A percentile compares a stretch with the other conserved stretches of the same genome.
These are phyloP conservation scores for Rhingia campestris DNA, from an alignment of 2,888 invertebrate genomes.

Conservation along the genomic window DNA sequence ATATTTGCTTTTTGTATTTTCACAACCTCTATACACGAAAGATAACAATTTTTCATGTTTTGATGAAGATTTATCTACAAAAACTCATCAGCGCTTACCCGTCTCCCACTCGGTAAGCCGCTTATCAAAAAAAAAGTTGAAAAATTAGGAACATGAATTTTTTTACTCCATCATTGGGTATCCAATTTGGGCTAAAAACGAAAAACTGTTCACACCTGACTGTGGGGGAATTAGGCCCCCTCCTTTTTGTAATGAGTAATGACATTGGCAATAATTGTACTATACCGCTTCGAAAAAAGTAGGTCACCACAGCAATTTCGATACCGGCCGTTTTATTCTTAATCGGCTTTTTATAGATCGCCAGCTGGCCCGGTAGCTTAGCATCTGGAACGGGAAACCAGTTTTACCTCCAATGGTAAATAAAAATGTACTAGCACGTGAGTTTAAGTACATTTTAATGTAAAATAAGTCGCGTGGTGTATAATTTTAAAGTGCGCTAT, in stretches of 20 bases:
- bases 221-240: conserved; percentile 28
- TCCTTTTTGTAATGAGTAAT: neutral
- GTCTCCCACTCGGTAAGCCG: conserved; percentile 20
- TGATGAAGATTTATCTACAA: conserved; percentile 36
- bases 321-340: conserved; percentile 20
- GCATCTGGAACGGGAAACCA: neutral
- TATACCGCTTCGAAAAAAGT: conserved; percentile 16
- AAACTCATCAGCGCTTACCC: conserved; percentile 31
- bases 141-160: conserved; percentile 38
- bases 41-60: conserved; percentile 20
- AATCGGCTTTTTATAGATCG: conserved; percentile 27
- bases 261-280: conserved; percentile 5
- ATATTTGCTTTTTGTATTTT: conserved; percentile 23
- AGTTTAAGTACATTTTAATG: conserved; percentile 10
- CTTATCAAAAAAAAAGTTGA: conserved; percentile 48
- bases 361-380: neutral
- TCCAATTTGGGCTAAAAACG: conserved; percentile 21
- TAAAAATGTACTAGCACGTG: conserved; percentile 14
- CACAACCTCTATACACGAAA: conserved; percentile 18
- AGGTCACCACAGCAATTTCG: conserved; percentile 28
- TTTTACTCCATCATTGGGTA: conserved; percentile 20
- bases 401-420: conserved; percentile 2
- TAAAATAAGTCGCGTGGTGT: conserved; percentile 13
- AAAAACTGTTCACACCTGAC: neutral
- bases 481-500: conserved; percentile 18